A percentile compares a stretch with the other conserved stretches of the same genome.
Conservation (phyloP, 2,888 invertebrate species). For the Periphyllus acericola region DNA sequence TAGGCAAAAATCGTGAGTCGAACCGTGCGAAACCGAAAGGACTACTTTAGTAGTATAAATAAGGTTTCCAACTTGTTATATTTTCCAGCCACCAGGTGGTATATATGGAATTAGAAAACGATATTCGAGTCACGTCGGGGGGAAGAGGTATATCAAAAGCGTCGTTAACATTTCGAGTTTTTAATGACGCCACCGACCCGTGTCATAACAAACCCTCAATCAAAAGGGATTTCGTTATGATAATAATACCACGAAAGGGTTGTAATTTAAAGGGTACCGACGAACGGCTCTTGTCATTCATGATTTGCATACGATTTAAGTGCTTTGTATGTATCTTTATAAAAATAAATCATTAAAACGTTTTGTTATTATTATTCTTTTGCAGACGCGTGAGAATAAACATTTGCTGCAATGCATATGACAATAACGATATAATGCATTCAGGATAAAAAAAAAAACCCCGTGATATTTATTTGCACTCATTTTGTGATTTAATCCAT, state of each 20-base stretch:
- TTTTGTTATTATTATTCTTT: slow-evolving; percentile 49
- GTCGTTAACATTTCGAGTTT: slow-evolving; percentile 57
- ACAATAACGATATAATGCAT: slow-evolving; percentile 41
- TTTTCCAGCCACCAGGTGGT: slow-evolving; percentile 6
- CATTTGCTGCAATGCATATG: slow-evolving; percentile 5
- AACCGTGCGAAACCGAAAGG: background rate
- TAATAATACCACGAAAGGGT: slow-evolving; percentile 54
- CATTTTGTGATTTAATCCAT: slow-evolving; percentile 58
- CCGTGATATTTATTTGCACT: slow-evolving; percentile 46
- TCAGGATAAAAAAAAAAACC: slow-evolving; percentile 1
- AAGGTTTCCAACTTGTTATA: background rate
- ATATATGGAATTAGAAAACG: slow-evolving; percentile 19
- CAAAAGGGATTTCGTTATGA: slow-evolving; percentile 61
- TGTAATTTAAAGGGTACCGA: slow-evolving; percentile 50
- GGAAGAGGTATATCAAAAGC: slow-evolving; percentile 3
- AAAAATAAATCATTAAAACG: slow-evolving; percentile 59
- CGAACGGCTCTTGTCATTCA: slow-evolving; percentile 34
- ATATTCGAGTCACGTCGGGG: slow-evolving; percentile 35
- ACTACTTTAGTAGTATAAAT: background rate
- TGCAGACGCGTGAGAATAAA: slow-evolving; percentile 46
- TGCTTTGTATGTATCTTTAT: slow-evolving; percentile 16
- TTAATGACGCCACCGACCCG: slow-evolving; percentile 57
- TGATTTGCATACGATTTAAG: slow-evolving; percentile 58
- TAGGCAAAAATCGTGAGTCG: background rate
- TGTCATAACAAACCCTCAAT: slow-evolving; percentile 62